Percentiles rank a stretch among this genome's conserved stretches.
Conservation (phyloP, 2,797 vertebrate genomes). For the Syncerus caffer region DNA sequence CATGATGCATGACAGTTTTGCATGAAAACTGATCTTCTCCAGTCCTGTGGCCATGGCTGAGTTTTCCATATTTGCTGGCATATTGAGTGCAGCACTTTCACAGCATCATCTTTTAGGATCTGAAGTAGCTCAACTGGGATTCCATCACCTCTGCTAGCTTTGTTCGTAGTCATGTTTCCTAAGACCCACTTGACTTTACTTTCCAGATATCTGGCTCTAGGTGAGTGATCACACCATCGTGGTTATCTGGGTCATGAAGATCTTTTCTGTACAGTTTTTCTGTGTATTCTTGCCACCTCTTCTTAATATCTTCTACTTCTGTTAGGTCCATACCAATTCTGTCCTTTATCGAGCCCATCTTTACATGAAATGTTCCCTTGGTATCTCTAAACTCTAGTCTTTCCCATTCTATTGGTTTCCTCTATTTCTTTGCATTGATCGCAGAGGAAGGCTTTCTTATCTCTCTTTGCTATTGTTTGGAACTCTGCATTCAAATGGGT, state of each 20-base stretch:
- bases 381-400: background rate
- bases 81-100: background rate
- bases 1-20: background rate
- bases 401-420: background rate
- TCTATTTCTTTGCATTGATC: background rate
- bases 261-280: background rate
- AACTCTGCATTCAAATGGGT: background rate
- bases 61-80: background rate
- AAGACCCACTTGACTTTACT: background rate
- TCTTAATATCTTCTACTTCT: background rate
- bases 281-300: background rate
- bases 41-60: background rate
- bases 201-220: background rate
- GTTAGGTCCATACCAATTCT: background rate
- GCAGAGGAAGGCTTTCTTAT: background rate
- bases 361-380: background rate
- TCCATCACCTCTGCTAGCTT: background rate
- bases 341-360: background rate
- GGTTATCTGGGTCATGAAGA: background rate
- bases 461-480: background rate
- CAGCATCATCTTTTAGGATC: background rate
- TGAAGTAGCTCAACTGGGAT: background rate
- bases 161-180: background rate
- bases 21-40: background rate
- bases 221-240: background rate